phyloP scores from a whole-genome alignment of 2,888 invertebrate species.

The Melanostoma scalare region DNA sequence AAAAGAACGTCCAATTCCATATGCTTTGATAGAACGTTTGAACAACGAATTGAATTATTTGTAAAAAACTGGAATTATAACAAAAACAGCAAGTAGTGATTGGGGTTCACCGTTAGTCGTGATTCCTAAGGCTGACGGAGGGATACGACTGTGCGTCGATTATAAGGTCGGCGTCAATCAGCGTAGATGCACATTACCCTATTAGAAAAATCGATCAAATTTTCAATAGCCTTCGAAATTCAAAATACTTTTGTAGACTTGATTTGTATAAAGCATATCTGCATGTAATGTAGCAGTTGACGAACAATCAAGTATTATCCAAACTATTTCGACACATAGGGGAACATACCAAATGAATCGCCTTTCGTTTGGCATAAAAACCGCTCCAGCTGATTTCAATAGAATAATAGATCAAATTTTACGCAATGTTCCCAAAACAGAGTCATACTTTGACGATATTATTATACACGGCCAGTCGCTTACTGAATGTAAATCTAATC shows the following conservation, averaged over 20 bases:
- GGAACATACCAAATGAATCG: constrained; percentile 39
- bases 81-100: constrained; percentile 12
- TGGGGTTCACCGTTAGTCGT: constrained; percentile 26
- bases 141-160: constrained; percentile 2
- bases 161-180: constrained; percentile 24
- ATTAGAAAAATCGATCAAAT: constrained; percentile 71
- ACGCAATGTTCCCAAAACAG: constrained; percentile 42
- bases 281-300: constrained; percentile 46
- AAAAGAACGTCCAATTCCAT: constrained; percentile 19
- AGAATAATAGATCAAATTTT: constrained; percentile 67
- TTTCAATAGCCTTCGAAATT: constrained; percentile 71
- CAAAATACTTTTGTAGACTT: constrained; percentile 74
- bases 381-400: constrained; percentile 63
- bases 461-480: constrained; percentile 55
- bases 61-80: constrained; percentile 11
- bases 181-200: constrained; percentile 17
- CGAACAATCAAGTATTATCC: constrained; percentile 30
- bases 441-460: constrained; percentile 66
- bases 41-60: constrained; percentile 14
- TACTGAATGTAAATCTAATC: constrained; percentile 52
- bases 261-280: constrained; percentile 76
- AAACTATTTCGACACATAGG: constrained; percentile 33
- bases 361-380: constrained; percentile 48
- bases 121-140: neutral
- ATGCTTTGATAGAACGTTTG: neutral